Evolutionary conservation across 1,140 invertebrate genomes (phyloP).

Genomic region (Eubasilissa regina): DNA sequence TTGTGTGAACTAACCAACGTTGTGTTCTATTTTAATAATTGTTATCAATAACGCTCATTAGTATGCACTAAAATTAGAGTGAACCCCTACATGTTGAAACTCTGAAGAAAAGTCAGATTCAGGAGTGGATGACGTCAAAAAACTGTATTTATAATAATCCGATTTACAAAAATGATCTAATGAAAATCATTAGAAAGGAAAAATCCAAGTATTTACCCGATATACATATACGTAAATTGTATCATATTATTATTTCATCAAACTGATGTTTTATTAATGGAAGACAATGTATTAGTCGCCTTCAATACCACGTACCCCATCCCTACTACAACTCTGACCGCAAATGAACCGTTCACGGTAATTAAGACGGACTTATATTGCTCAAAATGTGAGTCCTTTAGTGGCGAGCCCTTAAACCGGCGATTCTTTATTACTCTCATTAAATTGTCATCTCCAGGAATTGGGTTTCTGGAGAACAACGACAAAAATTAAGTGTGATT

Average conservation of each 20-base stretch:
- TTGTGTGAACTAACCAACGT: no score
- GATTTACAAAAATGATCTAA: no score
- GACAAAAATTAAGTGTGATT: constrained; percentile 54
- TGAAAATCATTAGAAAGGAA: no score
- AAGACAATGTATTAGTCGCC: not conserved
- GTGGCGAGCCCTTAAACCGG: constrained; percentile 39
- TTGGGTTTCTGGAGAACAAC: constrained; percentile 47
- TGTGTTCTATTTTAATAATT: no score
- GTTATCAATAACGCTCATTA: no score
- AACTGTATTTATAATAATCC: no score
- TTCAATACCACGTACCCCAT: not conserved
- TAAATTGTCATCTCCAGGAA: constrained; percentile 57
- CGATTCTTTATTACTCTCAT: constrained; percentile 56
- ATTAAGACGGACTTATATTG: constrained; percentile 32
- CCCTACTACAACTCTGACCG: not conserved
- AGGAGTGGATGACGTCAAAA: no score
- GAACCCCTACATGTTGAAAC: no score
- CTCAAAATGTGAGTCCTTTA: constrained; percentile 7
- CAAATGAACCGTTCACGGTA: constrained; percentile 5
- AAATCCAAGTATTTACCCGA: no score
- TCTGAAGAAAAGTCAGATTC: no score
- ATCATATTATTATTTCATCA: not conserved
- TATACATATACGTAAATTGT: no score
- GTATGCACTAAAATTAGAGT: no score
- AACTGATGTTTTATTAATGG: not conserved